Percentiles rank a stretch among this genome's conserved stretches.
phyloP scores from a whole-genome alignment of 2,113 vertebrate genomes.

The Oplegnathus fasciatus region DNA sequence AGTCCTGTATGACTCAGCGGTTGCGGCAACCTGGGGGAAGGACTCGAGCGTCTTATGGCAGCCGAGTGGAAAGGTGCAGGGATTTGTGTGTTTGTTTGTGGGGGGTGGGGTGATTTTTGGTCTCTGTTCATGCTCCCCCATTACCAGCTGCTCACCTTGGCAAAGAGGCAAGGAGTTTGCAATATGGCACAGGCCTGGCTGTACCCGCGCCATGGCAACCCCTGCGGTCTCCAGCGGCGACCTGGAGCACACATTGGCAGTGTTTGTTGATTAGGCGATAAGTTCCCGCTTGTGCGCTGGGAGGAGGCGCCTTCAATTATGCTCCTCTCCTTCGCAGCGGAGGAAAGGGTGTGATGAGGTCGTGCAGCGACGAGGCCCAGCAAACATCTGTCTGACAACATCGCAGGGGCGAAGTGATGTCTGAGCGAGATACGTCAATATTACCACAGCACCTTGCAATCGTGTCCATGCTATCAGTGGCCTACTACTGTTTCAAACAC shows the following conservation, averaged over 20 bases:
- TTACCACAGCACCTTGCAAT: neutral
- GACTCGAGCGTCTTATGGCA: constrained; percentile 34
- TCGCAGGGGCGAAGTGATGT: constrained; percentile 35
- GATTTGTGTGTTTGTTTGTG: constrained; percentile 53
- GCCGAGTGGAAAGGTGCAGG: constrained; percentile 52
- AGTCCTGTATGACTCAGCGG: constrained; percentile 64
- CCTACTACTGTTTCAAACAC: constrained; percentile 32
- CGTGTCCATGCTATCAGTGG: constrained; percentile 35
- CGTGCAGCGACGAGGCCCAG: constrained; percentile 21
- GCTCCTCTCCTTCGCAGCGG: constrained; percentile 14
- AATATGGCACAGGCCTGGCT: constrained; percentile 62
- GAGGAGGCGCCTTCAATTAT: constrained; percentile 46
- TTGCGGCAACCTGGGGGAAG: constrained; percentile 57
- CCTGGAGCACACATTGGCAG: constrained; percentile 62
- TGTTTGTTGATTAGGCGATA: constrained; percentile 75
- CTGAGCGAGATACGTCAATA: constrained; percentile 33
- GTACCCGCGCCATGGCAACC: constrained; percentile 59
- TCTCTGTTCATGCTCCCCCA: constrained; percentile 50
- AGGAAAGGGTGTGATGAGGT: constrained; percentile 52
- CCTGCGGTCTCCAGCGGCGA: constrained; percentile 60
- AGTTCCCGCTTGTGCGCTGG: constrained; percentile 50
- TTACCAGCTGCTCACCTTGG: constrained; percentile 82
- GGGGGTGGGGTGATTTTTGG: constrained; percentile 21
- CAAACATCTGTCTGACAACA: constrained; percentile 69
- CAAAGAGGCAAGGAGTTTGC: constrained; percentile 69